These are phyloP conservation scores for Dunckerocampus dactyliophorus DNA, from an alignment of 2,113 vertebrate species.

Conservation along the genomic window DNA sequence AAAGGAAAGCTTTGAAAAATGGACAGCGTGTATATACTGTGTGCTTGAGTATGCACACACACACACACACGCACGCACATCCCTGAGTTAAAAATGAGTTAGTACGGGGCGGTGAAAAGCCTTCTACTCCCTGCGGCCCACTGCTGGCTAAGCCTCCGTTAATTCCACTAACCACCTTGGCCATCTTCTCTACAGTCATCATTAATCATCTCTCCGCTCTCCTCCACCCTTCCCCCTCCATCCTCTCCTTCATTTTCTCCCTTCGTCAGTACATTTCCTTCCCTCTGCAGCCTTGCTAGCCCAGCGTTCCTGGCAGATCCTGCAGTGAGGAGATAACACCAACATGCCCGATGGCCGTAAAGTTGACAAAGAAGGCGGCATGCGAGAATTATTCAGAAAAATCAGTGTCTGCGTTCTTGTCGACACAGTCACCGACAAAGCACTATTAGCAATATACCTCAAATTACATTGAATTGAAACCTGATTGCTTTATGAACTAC, in stretches of 20 bases:
- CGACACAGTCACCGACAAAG: background rate
- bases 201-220: slow-evolving; percentile 58
- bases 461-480: background rate
- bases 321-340: slow-evolving; percentile 52
- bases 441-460: background rate
- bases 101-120: slow-evolving; percentile 25
- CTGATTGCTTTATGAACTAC: background rate
- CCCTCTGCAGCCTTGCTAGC: slow-evolving; percentile 22
- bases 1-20: no score
- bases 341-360: slow-evolving; percentile 37
- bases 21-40: no score
- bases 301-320: slow-evolving; percentile 35
- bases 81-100: slow-evolving; percentile 18
- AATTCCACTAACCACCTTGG: slow-evolving; percentile 67
- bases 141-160: slow-evolving; percentile 63
- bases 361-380: slow-evolving; percentile 26
- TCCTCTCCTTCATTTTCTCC: slow-evolving; percentile 37
- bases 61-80: background rate
- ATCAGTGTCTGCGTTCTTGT: background rate
- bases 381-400: slow-evolving; percentile 33
- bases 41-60: background rate
- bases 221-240: slow-evolving; percentile 29
- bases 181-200: slow-evolving; percentile 53
- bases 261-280: slow-evolving; percentile 8
- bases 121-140: slow-evolving; percentile 52